Evolutionary conservation across 53 echinoderm and acorn worm genomes (phyloP).

Genomic region (Glandiceps talaboti): DNA sequence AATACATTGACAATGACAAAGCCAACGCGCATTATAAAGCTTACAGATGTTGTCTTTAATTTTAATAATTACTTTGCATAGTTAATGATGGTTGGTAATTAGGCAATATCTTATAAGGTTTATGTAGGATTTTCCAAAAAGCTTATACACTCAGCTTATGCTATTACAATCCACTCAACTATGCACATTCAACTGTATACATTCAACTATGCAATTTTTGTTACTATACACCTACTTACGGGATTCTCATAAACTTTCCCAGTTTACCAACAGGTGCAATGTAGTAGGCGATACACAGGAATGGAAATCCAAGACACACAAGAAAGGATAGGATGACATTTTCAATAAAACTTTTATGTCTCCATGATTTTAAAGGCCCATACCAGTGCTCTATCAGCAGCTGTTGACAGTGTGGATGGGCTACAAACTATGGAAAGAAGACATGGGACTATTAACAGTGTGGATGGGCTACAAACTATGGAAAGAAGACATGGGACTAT

Average conservation of each 20-base stretch:
- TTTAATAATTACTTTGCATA: no score
- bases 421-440: constrained; percentile 51
- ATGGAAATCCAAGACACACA: constrained; percentile 64
- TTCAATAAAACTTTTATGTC: constrained; percentile 47
- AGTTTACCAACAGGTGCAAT: constrained; percentile 58
- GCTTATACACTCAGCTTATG: no score
- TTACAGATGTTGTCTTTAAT: no score
- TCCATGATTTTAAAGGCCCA: constrained; percentile 80
- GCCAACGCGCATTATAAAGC: no score
- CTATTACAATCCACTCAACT: no score
- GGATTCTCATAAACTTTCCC: constrained; percentile 64
- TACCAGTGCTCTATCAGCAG: constrained; percentile 89
- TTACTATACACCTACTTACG: constrained; percentile 62
- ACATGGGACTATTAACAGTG: constrained; percentile 72
- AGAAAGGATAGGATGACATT: constrained; percentile 49
- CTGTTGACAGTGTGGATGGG: constrained; percentile 96
- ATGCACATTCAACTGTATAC: no score
- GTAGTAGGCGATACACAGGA: constrained; percentile 79
- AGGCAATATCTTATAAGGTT: no score
- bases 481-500: constrained; percentile 11
- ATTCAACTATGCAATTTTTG: no score
- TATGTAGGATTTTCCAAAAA: no score
- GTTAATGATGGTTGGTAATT: no score
- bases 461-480: constrained; percentile 90
- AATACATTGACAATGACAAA: no score